Base-by-base conservation (phyloP, 2,888 invertebrate genomes). In the Erynnis tages region DNA sequence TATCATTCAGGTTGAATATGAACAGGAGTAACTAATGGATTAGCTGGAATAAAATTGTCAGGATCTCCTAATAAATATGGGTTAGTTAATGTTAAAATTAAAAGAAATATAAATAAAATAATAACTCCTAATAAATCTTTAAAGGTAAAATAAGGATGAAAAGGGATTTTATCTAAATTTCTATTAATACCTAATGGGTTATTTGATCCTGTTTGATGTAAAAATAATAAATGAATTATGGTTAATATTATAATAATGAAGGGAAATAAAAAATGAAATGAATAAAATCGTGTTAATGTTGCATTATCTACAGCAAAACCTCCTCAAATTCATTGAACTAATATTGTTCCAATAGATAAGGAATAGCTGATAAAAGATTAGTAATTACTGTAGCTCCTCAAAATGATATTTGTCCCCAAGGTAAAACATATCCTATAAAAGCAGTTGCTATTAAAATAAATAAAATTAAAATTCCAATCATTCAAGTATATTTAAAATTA, bases 1-100 rank as follows among this genome's bases (percentile, higher is more conserved):
- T 95, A 95, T 92, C 94, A 95, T 91, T 96, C 95, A 37, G 94
- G 95, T 91, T 95, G 93, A 87, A 95, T 95, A 71, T 95, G 95
- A 4, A 91, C 74, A 0, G 95, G 94, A 0, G 94, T 94, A 10
- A 92, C 89, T 85, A 94, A 66, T 0, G 93, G 91, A 60, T 94
- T 93, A 2, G 93, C 94, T 0, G 92, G 91, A 13, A 91, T 92
- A 83, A 94, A 95, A 83, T 94, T 95, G 87, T 94, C 94, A 0
- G 93, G 92, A 19, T 94, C 94, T 62, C 91, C 90, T 73, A 95
- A 65, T 71, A 93, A 57, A 64, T 92, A 91, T 0, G 94, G 94
- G 2, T 79, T 83, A 56, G 76, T 72, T 75, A 92, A 65, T 1
- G 88, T 86, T 78, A 93, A 67, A 61, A 84, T 60, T 60, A 84